Conservation (phyloP, 92 coral and sea anemone genomes). For the Parazoanthus atlanticus region DNA sequence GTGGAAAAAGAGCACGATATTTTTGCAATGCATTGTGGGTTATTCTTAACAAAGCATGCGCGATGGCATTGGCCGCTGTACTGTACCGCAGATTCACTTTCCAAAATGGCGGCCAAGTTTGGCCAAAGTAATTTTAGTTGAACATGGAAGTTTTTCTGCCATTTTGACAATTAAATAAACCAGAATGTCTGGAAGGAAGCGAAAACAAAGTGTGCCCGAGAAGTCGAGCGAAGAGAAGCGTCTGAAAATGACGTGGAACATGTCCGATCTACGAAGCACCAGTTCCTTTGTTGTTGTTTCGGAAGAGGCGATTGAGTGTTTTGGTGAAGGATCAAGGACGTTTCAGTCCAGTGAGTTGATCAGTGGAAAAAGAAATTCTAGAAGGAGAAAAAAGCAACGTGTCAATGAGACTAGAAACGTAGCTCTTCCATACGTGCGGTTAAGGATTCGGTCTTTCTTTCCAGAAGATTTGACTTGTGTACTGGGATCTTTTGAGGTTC, state of each 20-base stretch:
- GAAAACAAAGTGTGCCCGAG: constrained; percentile 65
- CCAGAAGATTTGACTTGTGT: constrained; percentile 28
- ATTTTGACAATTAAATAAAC: not conserved
- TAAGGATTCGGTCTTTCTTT: not conserved
- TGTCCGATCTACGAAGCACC: constrained; percentile 54
- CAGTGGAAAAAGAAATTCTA: constrained; percentile 21
- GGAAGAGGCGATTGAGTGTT: constrained; percentile 1
- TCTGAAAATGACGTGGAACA: constrained; percentile 71
- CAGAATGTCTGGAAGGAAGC: constrained; percentile 69
- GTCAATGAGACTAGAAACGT: not conserved
- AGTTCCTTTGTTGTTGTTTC: constrained; percentile 27
- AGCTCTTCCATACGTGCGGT: not conserved
- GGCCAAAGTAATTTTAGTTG: not conserved
- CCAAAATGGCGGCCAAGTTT: constrained; percentile 28
- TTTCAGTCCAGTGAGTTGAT: not conserved
- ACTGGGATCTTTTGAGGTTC: constrained; percentile 28
- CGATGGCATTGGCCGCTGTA: constrained; percentile 16
- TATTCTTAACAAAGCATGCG: constrained; percentile 12
- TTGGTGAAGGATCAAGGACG: not conserved
- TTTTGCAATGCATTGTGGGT: constrained; percentile 34
- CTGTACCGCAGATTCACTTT: constrained; percentile 19
- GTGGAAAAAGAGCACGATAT: constrained; percentile 44
- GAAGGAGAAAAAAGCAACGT: not conserved
- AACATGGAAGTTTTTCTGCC: not conserved
- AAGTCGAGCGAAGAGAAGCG: constrained; percentile 65